phyloP scores from a whole-genome alignment of 2,797 vertebrate genomes.

The Pseudotriccus pelzelni region DNA sequence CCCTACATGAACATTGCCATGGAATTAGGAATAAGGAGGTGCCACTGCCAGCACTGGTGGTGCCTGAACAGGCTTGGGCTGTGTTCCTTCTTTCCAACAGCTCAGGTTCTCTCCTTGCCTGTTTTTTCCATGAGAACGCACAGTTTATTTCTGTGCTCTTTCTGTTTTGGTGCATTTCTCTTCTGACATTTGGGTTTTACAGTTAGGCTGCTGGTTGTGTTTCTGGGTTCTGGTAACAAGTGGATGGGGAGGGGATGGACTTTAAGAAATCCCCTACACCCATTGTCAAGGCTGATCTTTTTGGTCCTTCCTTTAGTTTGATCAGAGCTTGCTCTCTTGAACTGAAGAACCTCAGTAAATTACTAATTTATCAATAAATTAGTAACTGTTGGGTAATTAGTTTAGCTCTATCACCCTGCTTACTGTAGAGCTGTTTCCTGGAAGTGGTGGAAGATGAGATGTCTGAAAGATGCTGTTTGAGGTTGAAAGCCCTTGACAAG shows the following conservation, averaged over 20 bases:
- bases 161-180: neutral
- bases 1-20: rapidly evolving
- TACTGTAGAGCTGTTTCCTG: neutral
- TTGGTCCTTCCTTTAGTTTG: neutral
- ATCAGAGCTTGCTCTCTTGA: neutral
- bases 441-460: neutral
- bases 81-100: neutral
- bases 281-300: neutral
- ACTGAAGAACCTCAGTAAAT: neutral
- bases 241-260: neutral
- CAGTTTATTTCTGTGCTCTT: neutral
- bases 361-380: neutral
- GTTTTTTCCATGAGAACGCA: neutral
- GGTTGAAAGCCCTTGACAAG: neutral
- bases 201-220: neutral
- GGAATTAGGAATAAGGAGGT: neutral
- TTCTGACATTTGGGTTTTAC: neutral
- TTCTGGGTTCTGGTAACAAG: neutral
- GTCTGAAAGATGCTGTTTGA: neutral
- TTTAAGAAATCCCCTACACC: neutral
- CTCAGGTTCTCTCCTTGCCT: neutral
- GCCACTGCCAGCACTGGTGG: neutral
- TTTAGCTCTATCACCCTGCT: neutral
- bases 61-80: neutral
- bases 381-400: neutral